These are phyloP conservation scores for Hermetia illucens DNA, from an alignment of 1,140 invertebrate genomes.

Conservation along the genomic window DNA sequence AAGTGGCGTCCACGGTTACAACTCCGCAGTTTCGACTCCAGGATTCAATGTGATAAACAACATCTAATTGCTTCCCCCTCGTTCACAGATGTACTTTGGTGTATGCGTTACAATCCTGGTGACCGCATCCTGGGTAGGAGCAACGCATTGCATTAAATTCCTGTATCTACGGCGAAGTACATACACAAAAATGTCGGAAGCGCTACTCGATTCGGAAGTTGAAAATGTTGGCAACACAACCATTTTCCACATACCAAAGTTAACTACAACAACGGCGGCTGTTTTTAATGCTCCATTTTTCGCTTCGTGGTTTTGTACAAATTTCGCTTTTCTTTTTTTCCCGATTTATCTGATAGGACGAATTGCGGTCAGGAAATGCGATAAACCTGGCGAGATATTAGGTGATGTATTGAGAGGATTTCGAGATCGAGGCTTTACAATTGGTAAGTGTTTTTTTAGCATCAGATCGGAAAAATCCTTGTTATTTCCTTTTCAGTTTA, in stretches of 20 bases:
- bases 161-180: conserved; percentile 47
- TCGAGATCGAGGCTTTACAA: conserved; percentile 73
- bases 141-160: conserved; percentile 77
- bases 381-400: conserved; percentile 56
- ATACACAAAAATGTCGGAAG: conserved; percentile 26
- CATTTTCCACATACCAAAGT: conserved; percentile 18
- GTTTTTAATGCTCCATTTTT: conserved; percentile 73
- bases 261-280: conserved; percentile 14
- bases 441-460: conserved; percentile 48
- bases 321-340: conserved; percentile 82
- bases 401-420: conserved; percentile 68
- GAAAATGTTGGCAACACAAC: conserved; percentile 28
- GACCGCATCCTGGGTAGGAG: conserved; percentile 76
- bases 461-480: too few species aligned
- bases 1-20: too few species aligned
- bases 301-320: conserved; percentile 89
- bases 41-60: background rate
- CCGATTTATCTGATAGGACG: conserved; percentile 70
- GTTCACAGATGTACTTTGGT: conserved; percentile 65
- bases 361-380: conserved; percentile 53
- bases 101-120: conserved; percentile 71
- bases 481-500: too few species aligned
- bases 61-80: conserved; percentile 7
- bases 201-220: conserved; percentile 18
- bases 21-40: too few species aligned